Evolutionary conservation across 35 echinoderm and acorn worm species (phyloP), one percentile per base, ranked within the genome.

Genomic region (Lytechinus variegatus): DNA sequence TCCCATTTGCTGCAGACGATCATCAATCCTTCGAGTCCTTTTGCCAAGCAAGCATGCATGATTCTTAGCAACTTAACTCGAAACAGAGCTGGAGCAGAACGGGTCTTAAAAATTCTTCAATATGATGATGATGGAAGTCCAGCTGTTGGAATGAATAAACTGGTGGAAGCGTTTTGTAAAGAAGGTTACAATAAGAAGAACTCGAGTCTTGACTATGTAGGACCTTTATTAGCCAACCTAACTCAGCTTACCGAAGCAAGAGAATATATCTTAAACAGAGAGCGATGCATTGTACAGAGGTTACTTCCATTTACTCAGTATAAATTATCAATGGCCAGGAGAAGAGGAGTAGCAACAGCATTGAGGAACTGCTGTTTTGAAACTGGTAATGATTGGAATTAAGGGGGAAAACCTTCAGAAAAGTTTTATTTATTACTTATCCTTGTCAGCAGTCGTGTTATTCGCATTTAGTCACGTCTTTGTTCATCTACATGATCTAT

Each of bases 301-400:
- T 56, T 99, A 44, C 87, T 99, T 28, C 96, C 98, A 6, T 99
- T 95, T 53, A 99, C 95, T 19, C 96, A 98, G 94, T 99, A 96
- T 54, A 58, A 86, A 9, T 91, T 54, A 33, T 98, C 97, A 29
- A 92, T 88, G 11, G 95, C 97, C 9, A 99, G 98, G 55, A 96
- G 96, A 66, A 94, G 96, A 93, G 98, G 97, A 1, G 94, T 96
- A 24, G 56, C 97, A 1, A 94, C 96, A 92, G 95, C 96, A 9
- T 95, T 99, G 16, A 97, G 87, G 71, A 99, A 99, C 87, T 99
- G 98, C 93, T 99, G 98, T 54, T 99, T 99, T 98, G 96, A 99
- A 95, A 99, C 95, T 95, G 98, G 98, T 99, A 95, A 33, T 44
- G 33, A 44, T 44, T 44, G 33, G 33, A 44, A 44, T 44, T 44